These are phyloP conservation scores for Osmoderma eremita DNA, from an alignment of 2,888 invertebrate species.

Conservation along the genomic window DNA sequence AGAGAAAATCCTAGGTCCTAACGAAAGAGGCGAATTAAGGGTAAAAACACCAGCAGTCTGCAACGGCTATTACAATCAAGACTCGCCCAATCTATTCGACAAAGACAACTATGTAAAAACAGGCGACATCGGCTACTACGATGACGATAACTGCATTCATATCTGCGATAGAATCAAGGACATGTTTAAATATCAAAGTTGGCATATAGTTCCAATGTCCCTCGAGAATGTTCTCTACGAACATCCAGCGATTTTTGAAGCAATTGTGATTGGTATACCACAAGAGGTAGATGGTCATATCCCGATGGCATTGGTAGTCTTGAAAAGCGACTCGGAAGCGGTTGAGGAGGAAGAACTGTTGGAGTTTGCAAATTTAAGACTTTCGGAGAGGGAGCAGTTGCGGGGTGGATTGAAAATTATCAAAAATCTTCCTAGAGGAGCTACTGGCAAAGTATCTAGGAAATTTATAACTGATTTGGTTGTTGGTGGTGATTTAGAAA, in stretches of 20 bases:
- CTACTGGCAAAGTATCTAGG: conserved; percentile 46
- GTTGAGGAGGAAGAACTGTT: conserved; percentile 41
- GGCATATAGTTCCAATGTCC: conserved; percentile 55
- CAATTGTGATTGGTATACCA: conserved; percentile 53
- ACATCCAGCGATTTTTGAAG: conserved; percentile 53
- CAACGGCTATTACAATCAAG: conserved; percentile 46
- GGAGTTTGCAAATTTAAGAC: conserved; percentile 42
- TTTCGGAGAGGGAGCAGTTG: conserved; percentile 47
- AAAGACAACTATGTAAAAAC: conserved; percentile 53
- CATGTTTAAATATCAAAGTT: conserved; percentile 54
- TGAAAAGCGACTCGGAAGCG: conserved; percentile 14
- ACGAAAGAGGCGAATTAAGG: conserved; percentile 65
- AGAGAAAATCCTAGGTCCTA: conserved; percentile 61
- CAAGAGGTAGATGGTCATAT: conserved; percentile 45
- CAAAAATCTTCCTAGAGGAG: conserved; percentile 44
- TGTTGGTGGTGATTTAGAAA: background rate
- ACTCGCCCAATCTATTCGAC: conserved; percentile 46
- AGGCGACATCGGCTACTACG: conserved; percentile 55
- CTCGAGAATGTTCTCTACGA: conserved; percentile 52
- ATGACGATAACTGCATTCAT: conserved; percentile 53
- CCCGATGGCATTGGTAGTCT: conserved; percentile 46
- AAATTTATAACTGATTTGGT: conserved; percentile 30
- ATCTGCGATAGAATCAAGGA: conserved; percentile 54
- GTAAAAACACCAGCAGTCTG: conserved; percentile 53
- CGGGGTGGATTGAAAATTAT: conserved; percentile 48